These are phyloP conservation scores for Uropetala carovei DNA, from an alignment of 2,888 invertebrate species.

Conservation along the genomic window DNA sequence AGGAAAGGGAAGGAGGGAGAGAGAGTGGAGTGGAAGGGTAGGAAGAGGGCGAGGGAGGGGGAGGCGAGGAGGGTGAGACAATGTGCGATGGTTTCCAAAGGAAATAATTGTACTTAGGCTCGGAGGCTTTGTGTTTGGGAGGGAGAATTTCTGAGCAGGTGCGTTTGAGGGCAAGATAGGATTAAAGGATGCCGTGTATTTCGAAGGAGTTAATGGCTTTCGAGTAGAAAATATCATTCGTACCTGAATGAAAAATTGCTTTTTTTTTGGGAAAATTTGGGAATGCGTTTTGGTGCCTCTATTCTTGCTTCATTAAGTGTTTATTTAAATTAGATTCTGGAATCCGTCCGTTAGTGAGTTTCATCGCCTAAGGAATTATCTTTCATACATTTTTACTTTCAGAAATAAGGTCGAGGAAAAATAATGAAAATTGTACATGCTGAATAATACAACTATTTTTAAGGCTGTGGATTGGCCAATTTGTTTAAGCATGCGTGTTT, in stretches of 20 bases:
- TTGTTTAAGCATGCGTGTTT: too few relatives aligned
- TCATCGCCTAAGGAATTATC: too few relatives aligned
- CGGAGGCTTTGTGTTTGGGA: neutral
- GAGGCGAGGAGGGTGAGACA: neutral
- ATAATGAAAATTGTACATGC: too few relatives aligned
- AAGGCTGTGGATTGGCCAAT: too few relatives aligned
- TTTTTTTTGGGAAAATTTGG: neutral
- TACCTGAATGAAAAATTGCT: neutral
- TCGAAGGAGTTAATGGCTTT: neutral
- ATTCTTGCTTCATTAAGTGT: neutral
- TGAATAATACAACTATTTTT: too few relatives aligned
- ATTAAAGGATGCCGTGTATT: conserved; percentile 5
- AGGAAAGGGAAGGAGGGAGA: neutral
- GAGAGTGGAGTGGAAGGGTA: neutral
- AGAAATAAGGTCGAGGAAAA: too few relatives aligned
- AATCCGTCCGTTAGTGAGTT: too few relatives aligned
- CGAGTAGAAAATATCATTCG: neutral
- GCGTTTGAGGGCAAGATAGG: conserved; percentile 5
- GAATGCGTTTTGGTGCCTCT: neutral
- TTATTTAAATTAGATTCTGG: too few relatives aligned
- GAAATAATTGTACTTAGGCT: conserved; percentile 59
- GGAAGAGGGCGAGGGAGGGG: conserved; percentile 3
- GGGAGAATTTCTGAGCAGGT: conserved; percentile 20
- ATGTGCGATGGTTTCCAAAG: conserved; percentile 39
- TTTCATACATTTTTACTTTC: too few relatives aligned